Conservation (phyloP, 2,888 invertebrate genomes). For the Amphipoea lucens region DNA sequence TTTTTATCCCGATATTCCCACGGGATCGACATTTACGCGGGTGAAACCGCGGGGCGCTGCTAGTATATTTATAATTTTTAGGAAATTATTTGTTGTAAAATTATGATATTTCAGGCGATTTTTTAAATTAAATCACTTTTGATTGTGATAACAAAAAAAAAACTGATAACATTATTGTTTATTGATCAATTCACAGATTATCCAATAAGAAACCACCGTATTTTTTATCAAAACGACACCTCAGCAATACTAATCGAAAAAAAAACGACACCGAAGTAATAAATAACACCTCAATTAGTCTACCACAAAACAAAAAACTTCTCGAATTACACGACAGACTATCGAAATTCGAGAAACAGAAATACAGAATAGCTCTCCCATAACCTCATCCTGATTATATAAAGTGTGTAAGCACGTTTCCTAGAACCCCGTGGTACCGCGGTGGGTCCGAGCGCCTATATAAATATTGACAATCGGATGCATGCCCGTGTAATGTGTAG, state of each 20-base stretch:
- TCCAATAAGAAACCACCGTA: neutral
- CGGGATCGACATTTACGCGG: too few relatives aligned
- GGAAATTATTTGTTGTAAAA: slow-evolving; percentile 13
- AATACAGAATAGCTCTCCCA: slow-evolving; percentile 42
- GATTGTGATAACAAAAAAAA: slow-evolving; percentile 3
- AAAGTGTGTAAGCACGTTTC: slow-evolving; percentile 71
- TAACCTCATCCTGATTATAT: slow-evolving; percentile 59
- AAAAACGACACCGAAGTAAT: slow-evolving; percentile 8
- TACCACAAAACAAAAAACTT: slow-evolving; percentile 21
- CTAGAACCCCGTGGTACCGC: slow-evolving; percentile 77
- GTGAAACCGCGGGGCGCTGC: too few relatives aligned
- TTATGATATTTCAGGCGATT: neutral
- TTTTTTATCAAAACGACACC: slow-evolving; percentile 13
- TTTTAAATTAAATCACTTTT: slow-evolving; percentile 16
- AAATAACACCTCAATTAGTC: slow-evolving; percentile 55
- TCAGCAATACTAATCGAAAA: slow-evolving; percentile 1
- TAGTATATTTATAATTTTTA: slow-evolving; percentile 11
- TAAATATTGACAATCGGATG: slow-evolving; percentile 80
- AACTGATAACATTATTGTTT: slow-evolving; percentile 10
- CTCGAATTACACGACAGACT: slow-evolving; percentile 25
- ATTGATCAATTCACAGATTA: slow-evolving; percentile 7
- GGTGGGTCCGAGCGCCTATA: slow-evolving; percentile 81
- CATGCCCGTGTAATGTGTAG: slow-evolving; percentile 72
- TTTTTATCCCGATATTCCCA: too few relatives aligned
- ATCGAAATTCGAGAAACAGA: slow-evolving; percentile 45